Base-by-base conservation (phyloP, 2,113 vertebrate species). In the Lonchura striata region DNA sequence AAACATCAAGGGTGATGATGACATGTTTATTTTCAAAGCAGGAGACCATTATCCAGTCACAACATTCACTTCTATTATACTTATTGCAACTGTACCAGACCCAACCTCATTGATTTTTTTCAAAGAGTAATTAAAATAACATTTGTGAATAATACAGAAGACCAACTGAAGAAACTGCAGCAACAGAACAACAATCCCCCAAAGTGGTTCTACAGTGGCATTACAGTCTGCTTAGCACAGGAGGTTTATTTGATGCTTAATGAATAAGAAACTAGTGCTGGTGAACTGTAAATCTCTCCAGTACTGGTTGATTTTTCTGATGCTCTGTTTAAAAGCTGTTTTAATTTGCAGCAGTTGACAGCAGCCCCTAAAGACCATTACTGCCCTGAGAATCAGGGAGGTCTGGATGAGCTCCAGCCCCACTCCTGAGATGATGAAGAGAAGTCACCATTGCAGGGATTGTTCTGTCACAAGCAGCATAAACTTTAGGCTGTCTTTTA, bases 11-110 rank as follows among this genome's bases (percentile, higher is more conserved):
- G 96, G 86, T 96, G 92, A 94, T 97, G 95, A 95, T 97, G 97
- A 97, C 97, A 98, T 97, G 93, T 96, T 97, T 97, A 95, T 93
- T 97, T 97, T 97, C 97, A 97, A 96, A 97, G 95, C 72, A 1
- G 88, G 95, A 97, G 88, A 94, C 96, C 96, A 96, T 97, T 97
- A 97, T 95, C 93, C 90, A 95, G 90, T 94, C 95, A 94, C 54
- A 84, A 75, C 65, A 95, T 64, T 96, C 95, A 91, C 82, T 96
- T 93, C 90, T 95, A 86, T 84, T 97, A 90, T 95, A 95, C 89
- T 96, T 97, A 93, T 75, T 95, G 83, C 72, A 96, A 80, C 76
- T 53, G 65, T 91, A 93, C 52, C 61, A 95, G 75, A 86, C 71
- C 74, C 88, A 90, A 94, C 70, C 92, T 94, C 95, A 94, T 83